Conservation (phyloP, 2,797 vertebrate genomes). For the Artibeus jamaicensis region DNA sequence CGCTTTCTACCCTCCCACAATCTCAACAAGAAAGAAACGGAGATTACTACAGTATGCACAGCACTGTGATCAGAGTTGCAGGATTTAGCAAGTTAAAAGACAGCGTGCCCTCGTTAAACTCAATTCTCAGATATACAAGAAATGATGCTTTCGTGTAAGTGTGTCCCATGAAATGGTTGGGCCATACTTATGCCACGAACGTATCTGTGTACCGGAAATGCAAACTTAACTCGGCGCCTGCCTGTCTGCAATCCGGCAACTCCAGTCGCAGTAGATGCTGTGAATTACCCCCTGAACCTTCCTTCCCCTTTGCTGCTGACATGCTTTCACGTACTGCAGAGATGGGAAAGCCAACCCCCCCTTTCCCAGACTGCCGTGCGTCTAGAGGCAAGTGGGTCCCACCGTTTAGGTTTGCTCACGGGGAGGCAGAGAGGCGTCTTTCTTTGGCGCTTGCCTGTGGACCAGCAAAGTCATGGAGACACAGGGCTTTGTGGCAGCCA, state of each 20-base stretch:
- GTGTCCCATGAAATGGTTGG: neutral
- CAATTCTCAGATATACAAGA: neutral
- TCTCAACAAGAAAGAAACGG: neutral
- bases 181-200: neutral
- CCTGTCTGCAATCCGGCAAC: too few species aligned
- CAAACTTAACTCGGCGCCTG: neutral
- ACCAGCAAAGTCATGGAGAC: neutral
- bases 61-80: neutral
- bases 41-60: accelerated
- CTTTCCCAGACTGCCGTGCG: neutral
- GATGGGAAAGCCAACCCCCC: neutral
- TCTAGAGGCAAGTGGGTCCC: neutral
- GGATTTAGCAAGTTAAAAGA: neutral
- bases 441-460: neutral
- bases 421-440: neutral
- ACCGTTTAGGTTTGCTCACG: neutral
- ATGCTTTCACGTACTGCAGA: neutral
- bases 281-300: too few species aligned
- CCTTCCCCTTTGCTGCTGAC: neutral
- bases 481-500: neutral
- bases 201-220: neutral
- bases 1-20: neutral
- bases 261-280: neutral
- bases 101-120: neutral
- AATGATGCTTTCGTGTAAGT: neutral